phyloP scores from a whole-genome alignment of 2,797 vertebrate genomes.

The Chloroceryle amazona region DNA sequence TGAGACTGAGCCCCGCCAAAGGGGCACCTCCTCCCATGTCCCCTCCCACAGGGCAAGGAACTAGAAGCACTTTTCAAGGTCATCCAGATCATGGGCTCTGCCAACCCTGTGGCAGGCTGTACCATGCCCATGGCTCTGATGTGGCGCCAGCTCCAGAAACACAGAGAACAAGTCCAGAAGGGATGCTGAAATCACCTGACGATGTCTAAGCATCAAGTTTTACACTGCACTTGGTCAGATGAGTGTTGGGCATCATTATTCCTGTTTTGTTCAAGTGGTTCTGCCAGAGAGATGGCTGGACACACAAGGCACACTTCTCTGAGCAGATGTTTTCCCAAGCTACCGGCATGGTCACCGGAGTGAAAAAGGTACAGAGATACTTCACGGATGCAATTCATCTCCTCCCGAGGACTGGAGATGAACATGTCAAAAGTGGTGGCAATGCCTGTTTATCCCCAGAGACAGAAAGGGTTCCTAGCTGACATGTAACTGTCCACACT shows the following conservation, averaged over 20 bases:
- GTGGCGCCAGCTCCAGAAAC: neutral
- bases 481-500: accelerated
- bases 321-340: neutral
- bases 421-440: neutral
- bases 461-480: neutral
- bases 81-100: neutral
- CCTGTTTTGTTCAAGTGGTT: neutral
- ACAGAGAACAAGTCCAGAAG: neutral
- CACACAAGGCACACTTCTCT: neutral
- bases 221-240: neutral
- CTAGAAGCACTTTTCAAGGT: neutral
- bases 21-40: neutral
- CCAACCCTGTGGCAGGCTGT: neutral
- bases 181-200: neutral
- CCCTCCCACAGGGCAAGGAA: neutral
- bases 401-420: neutral
- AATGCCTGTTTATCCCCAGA: neutral
- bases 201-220: neutral
- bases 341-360: neutral
- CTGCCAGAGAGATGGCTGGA: neutral
- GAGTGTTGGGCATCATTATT: neutral
- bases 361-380: neutral
- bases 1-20: neutral
- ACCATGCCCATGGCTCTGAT: neutral
- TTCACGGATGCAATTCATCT: neutral